Percentiles rank a stretch among this genome's conserved stretches.
Conservation (phyloP, 2,888 invertebrate species). For the Hyposoter didymator region DNA sequence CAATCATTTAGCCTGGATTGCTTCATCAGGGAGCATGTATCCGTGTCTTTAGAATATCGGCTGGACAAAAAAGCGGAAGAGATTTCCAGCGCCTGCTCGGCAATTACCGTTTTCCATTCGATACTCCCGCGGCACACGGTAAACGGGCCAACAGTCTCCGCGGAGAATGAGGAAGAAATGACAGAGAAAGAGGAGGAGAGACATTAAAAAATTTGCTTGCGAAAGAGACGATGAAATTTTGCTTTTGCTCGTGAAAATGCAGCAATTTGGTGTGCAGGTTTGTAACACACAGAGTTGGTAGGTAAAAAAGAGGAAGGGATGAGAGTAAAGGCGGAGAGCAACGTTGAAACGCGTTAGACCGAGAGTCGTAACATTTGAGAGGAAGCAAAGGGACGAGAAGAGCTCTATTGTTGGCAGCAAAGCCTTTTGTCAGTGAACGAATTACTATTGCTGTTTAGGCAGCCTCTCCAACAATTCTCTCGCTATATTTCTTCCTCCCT, state of each 20-base stretch:
- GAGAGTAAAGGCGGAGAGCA: conserved; percentile 47
- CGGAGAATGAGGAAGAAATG: not conserved
- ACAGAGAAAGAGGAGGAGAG: not conserved
- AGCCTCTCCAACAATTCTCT: conserved; percentile 27
- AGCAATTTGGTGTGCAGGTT: not conserved
- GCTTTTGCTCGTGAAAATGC: not conserved
- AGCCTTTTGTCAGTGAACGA: conserved; percentile 78
- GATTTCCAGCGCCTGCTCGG: conserved; percentile 35
- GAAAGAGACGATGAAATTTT: conserved; percentile 5
- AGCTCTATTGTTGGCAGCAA: conserved; percentile 72
- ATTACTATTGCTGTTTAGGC: conserved; percentile 79
- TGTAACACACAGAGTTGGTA: not conserved
- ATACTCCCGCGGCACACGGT: conserved; percentile 42
- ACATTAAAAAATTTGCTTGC: conserved; percentile 28
- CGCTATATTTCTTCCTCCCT: conserved; percentile 25
- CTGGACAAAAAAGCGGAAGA: conserved; percentile 51
- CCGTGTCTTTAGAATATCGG: not conserved
- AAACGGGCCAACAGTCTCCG: not conserved
- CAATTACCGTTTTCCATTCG: conserved; percentile 62
- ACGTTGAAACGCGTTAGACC: conserved; percentile 69
- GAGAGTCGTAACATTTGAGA: conserved; percentile 68
- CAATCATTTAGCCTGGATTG: not conserved
- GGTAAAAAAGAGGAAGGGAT: not conserved
- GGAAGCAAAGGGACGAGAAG: conserved; percentile 51
- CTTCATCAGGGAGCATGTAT: not conserved